phyloP scores from a whole-genome alignment of 2,888 invertebrate species.

The Lypha dubia region DNA sequence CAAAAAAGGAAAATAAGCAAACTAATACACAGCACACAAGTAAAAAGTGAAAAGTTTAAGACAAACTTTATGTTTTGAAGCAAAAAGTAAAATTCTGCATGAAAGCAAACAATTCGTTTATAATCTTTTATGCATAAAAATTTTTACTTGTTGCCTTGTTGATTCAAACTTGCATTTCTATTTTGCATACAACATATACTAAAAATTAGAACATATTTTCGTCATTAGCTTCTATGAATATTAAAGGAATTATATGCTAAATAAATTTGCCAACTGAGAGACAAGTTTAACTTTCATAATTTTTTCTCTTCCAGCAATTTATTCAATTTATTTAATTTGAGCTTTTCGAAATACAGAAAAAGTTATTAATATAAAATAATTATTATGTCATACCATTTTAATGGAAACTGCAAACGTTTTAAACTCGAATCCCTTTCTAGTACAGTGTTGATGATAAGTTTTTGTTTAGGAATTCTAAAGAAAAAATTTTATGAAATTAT shows the following conservation, averaged over 20 bases:
- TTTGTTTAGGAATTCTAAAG: too few species aligned
- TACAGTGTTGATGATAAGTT: too few species aligned
- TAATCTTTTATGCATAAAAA: conserved; percentile 17
- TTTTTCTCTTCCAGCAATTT: too few species aligned
- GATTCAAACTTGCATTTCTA: conserved; percentile 12
- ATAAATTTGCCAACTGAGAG: conserved; percentile 44
- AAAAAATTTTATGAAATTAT: too few species aligned
- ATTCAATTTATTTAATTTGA: too few species aligned
- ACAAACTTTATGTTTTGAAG: conserved; percentile 29
- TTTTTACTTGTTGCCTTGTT: conserved; percentile 31
- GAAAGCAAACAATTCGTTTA: conserved; percentile 18
- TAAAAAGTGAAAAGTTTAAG: conserved; percentile 27
- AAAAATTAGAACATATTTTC: neutral
- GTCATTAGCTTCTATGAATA: conserved; percentile 27
- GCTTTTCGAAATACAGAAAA: too few species aligned
- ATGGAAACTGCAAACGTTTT: too few species aligned
- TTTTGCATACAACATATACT: too few species aligned
- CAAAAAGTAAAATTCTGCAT: neutral
- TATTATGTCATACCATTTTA: too few species aligned
- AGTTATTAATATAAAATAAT: too few species aligned
- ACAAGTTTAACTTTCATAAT: conserved; percentile 43
- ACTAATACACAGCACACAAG: neutral
- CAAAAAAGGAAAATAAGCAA: neutral
- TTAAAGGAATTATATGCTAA: conserved; percentile 36
- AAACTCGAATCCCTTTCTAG: too few species aligned